Percentiles rank a stretch among this genome's conserved stretches.
These are phyloP conservation scores for Armadillidium nasatum DNA, from an alignment of 1,140 invertebrate species.

Conservation along the genomic window DNA sequence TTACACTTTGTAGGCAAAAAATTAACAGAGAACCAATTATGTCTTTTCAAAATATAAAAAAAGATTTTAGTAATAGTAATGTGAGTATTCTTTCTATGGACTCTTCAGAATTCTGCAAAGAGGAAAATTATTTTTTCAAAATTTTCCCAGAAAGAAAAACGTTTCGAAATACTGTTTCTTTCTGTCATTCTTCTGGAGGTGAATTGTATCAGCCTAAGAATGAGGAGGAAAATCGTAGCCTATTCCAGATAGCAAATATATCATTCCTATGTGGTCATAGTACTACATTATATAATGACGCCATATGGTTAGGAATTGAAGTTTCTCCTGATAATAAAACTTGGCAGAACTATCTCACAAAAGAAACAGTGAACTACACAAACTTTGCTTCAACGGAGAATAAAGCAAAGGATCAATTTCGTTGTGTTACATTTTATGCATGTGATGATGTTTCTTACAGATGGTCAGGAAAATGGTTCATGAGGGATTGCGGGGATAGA, in stretches of 20 bases:
- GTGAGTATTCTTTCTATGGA: not conserved
- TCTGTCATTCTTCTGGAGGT: slow-evolving; percentile 18
- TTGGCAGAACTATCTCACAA: slow-evolving; percentile 14
- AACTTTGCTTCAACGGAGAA: slow-evolving; percentile 19
- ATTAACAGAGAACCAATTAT: not conserved
- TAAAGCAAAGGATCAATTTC: not conserved
- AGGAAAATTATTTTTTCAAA: not conserved
- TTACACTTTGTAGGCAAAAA: not conserved
- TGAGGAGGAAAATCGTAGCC: slow-evolving; percentile 23
- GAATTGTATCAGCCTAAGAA: slow-evolving; percentile 14
- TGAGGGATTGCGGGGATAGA: slow-evolving; percentile 17
- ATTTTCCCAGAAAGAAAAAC: slow-evolving; percentile 23
- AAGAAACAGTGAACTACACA: not conserved
- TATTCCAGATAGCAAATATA: slow-evolving; percentile 7
- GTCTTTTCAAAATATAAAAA: not conserved
- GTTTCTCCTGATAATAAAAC: not conserved
- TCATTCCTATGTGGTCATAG: not conserved
- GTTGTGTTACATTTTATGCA: slow-evolving; percentile 27
- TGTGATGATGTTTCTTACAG: slow-evolving; percentile 9
- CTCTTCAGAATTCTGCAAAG: not conserved
- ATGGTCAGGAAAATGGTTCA: slow-evolving; percentile 27
- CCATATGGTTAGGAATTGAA: slow-evolving; percentile 11
- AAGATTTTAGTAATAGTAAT: not conserved
- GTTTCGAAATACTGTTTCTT: slow-evolving; percentile 2
- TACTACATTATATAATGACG: slow-evolving; percentile 18